Percentiles rank a stretch among this genome's conserved stretches.
These are phyloP conservation scores for Neodiprion pinetum DNA, from an alignment of 1,140 invertebrate species.

Conservation along the genomic window DNA sequence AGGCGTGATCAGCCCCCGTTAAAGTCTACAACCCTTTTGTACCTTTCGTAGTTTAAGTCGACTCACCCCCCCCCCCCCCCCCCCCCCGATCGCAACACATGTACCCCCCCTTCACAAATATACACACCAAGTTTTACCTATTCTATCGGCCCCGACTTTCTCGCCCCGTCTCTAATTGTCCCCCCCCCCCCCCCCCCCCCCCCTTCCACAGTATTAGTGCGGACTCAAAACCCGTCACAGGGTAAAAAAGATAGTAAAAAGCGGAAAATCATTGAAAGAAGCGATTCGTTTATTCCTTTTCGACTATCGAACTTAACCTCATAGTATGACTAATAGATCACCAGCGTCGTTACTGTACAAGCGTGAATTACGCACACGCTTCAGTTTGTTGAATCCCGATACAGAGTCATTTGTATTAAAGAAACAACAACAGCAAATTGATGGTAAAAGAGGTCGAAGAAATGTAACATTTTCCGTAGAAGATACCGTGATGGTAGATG, in stretches of 20 bases:
- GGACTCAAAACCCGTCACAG: too few species aligned
- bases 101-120: too few species aligned
- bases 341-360: slow-evolving; percentile 14
- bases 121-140: too few species aligned
- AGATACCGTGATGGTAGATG: slow-evolving; percentile 19
- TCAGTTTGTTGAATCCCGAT: slow-evolving; percentile 20
- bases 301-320: slow-evolving; percentile 5
- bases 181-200: too few species aligned
- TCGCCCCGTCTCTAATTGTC: too few species aligned
- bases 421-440: slow-evolving; percentile 11
- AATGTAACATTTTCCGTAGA: slow-evolving; percentile 13
- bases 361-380: slow-evolving; percentile 12
- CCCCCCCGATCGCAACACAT: too few species aligned
- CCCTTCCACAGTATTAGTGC: too few species aligned
- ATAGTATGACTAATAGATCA: not conserved
- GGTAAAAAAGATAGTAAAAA: slow-evolving; percentile 33
- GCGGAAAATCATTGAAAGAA: slow-evolving; percentile 6
- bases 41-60: too few species aligned
- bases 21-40: too few species aligned
- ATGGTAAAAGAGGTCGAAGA: not conserved
- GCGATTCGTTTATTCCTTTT: slow-evolving; percentile 14
- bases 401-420: not conserved
- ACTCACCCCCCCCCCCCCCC: too few species aligned
- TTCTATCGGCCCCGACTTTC: too few species aligned
- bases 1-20: too few species aligned